Evolutionary conservation across 2,888 invertebrate species (phyloP).

Genomic region (Troides helena): DNA sequence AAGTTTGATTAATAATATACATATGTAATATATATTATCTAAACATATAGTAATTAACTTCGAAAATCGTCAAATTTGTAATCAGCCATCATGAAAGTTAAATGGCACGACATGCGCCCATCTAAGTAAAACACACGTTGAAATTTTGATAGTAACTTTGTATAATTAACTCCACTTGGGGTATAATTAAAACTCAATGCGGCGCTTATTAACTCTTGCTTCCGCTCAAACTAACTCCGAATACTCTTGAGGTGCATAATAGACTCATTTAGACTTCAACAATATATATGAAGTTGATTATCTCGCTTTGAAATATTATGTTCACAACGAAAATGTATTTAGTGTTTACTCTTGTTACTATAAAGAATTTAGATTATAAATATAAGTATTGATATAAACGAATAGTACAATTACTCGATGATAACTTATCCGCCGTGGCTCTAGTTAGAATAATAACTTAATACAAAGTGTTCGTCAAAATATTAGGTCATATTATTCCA

Average conservation of each 20-base stretch:
- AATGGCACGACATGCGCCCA: constrained; percentile 10
- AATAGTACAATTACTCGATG: too few species aligned
- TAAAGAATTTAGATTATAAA: too few species aligned
- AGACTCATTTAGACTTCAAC: constrained; percentile 36
- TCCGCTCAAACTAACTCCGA: constrained; percentile 42
- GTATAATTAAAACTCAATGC: constrained; percentile 56
- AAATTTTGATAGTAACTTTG: constrained; percentile 40
- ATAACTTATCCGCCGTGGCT: too few species aligned
- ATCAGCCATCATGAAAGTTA: constrained; percentile 13
- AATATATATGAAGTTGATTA: neutral
- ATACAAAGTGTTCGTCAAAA: too few species aligned
- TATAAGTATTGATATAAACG: too few species aligned
- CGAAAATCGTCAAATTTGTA: constrained; percentile 18
- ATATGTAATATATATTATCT: neutral
- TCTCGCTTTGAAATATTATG: neutral
- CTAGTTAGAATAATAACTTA: too few species aligned
- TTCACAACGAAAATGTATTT: neutral
- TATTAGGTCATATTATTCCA: too few species aligned
- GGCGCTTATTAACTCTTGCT: constrained; percentile 50
- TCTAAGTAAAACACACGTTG: constrained; percentile 31
- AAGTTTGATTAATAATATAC: too few species aligned
- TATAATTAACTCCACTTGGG: constrained; percentile 43
- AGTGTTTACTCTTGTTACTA: neutral
- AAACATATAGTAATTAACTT: constrained; percentile 6
- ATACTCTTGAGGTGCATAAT: constrained; percentile 42